Base-by-base conservation (phyloP, 2,797 vertebrate genomes). In the Clarias platycephalus region DNA sequence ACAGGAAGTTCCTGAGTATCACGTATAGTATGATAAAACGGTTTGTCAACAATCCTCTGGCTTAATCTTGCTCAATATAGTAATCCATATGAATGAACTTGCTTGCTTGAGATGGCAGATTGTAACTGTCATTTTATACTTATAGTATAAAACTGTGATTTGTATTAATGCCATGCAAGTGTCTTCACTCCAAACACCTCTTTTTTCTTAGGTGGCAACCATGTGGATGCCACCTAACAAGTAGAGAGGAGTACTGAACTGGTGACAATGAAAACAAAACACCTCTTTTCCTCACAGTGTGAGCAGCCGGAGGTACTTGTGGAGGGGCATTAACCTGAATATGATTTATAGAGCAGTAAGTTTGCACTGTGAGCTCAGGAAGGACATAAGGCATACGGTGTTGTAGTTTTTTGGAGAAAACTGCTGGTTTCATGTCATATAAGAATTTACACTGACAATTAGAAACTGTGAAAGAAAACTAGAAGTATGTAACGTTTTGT, bases 261-360 rank as follows among this genome's bases (percentile, higher is more conserved):
- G 6, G 22, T 62, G 31, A 34, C 53, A 37, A 22, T 77, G 31
- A 77, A 28, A 77, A 77, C 74, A 77, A 77, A 77, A 7, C 28
- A 9, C 22, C 13, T 3, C 28, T 78, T 40, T 78, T 40, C 13
- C 15, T 62, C 80, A 37, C 80, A 53, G 49, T 37, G 66, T 70
- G 80, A 70, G 80, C 66, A 70, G 53, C 44, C 37, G 66, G 49
- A 58, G 4, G 57, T 60, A 44, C 76, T 22, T 44, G 76, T 44
- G 34, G 58, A 68, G n/a, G 64, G 22, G 66, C 49, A 70, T 70
- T 57, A 58, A 70, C 64, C 80, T 37, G 44, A 70, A 20, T 10
- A 72, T 72, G 22, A 75, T 83, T 83, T 58, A 83, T 74, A 34
- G 37, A 28, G 26, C 8, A 63, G 9, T 49, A 37, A 74, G 70